Conservation (phyloP, 2,113 vertebrate species). For the Oncorhynchus kisutch region DNA sequence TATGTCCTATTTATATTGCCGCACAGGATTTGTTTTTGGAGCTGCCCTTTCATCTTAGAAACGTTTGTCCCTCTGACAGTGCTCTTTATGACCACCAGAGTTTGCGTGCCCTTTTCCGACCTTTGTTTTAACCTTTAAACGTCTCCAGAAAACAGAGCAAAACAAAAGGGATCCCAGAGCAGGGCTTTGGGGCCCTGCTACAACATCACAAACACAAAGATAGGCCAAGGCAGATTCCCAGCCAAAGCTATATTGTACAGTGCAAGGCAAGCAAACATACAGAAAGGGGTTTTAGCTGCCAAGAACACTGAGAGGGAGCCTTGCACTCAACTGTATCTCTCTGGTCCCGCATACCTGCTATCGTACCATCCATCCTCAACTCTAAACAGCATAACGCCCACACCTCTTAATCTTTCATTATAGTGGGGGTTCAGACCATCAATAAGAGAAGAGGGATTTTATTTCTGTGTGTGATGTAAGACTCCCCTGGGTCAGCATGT, state of each 20-base stretch:
- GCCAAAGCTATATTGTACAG: conserved; percentile 21
- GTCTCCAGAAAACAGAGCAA: conserved; percentile 9
- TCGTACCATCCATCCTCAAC: conserved; percentile 45
- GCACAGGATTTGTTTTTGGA: neutral
- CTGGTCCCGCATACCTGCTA: conserved; percentile 26
- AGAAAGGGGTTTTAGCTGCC: conserved; percentile 51
- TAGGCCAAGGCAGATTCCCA: conserved; percentile 19
- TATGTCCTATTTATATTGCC: conserved; percentile 36
- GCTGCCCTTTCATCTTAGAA: conserved; percentile 1
- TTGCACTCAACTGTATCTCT: conserved; percentile 33
- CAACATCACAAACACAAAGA: conserved; percentile 17
- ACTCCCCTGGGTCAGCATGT: conserved; percentile 45
- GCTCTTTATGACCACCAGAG: neutral
- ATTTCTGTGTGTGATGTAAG: conserved; percentile 31
- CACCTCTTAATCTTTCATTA: conserved; percentile 19
- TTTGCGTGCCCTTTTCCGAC: conserved; percentile 10
- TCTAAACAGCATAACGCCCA: conserved; percentile 50
- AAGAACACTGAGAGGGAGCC: conserved; percentile 40
- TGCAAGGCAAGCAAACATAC: neutral
- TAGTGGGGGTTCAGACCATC: conserved; percentile 14
- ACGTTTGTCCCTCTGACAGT: conserved; percentile 7
- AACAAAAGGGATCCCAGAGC: conserved; percentile 23
- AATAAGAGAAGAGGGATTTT: conserved; percentile 43
- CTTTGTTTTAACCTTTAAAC: conserved; percentile 10
- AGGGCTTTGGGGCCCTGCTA: conserved; percentile 8